Evolutionary conservation across 1,140 invertebrate genomes (phyloP), one percentile per base, ranked within the genome.

Genomic region (Schlechtendalia chinensis): DNA sequence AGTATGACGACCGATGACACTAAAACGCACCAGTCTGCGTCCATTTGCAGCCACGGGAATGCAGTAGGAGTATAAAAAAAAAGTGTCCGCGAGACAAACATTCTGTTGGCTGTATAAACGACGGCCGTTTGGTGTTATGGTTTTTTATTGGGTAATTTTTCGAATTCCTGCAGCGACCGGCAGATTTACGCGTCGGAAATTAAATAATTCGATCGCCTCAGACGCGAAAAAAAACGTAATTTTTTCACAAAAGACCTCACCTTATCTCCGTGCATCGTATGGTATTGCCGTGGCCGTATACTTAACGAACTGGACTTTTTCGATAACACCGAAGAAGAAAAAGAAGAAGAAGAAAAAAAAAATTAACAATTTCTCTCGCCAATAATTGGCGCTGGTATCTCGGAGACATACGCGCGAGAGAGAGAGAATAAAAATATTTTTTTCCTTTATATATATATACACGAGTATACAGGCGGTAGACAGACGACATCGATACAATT

Each of bases 21-120:
- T 63, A 63, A 79, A 79, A 61, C 29, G 58, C 22, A 27, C 39
- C 39, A 8, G 58, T 50, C 29, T 19, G 75, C 61, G 47, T 47
- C 75, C 75, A 79, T 79, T 79, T 79, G 58, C 39, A 45, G 75
- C 19, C 19, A 50, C 39, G 39, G 56, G 75, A 79, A 61, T 79
- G 56, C 56, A n/a, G 58, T 63, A 8, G 22, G 29, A 39, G 75
- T 63, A 58, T 17, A 61, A 79, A 61, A 77, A 63, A 79, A 27
- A 63, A 63, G 56, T 61, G 56, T 59, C 58, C 75, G 6, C 50
- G 75, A 79, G 75, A 61, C 58, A 8, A 47, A 50, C 24, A 27
- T 50, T 59, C 56, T 27, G 14, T 32, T 27, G 29, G 53, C 53
- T 1, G 22, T 69, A 72, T 19, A 53, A 14, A 32, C 14, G 74